These are phyloP conservation scores for Drosophila oshimai DNA, from an alignment of 1,140 invertebrate species.

Conservation along the genomic window DNA sequence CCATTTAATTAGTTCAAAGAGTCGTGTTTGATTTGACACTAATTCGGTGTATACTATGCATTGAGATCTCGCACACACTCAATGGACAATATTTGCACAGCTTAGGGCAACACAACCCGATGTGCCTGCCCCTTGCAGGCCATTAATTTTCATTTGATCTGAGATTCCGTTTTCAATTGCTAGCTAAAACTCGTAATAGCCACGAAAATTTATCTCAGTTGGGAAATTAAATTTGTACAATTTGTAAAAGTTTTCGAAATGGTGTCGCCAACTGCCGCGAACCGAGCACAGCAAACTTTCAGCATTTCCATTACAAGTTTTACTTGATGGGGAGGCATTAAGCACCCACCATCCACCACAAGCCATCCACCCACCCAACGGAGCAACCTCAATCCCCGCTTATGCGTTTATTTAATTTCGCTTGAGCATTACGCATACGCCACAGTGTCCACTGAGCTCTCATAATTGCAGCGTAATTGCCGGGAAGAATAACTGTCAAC, in stretches of 20 bases:
- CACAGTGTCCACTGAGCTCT: not conserved
- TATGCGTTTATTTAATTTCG: constrained; percentile 43
- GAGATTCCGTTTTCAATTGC: constrained; percentile 39
- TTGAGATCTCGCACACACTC: not conserved
- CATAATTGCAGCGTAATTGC: constrained; percentile 37
- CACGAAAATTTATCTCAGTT: constrained; percentile 56
- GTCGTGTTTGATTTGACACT: constrained; percentile 65
- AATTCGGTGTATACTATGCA: constrained; percentile 46
- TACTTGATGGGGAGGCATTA: not conserved
- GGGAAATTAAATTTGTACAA: constrained; percentile 49
- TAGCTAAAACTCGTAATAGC: constrained; percentile 13
- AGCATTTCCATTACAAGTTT: constrained; percentile 74
- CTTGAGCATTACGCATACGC: constrained; percentile 1
- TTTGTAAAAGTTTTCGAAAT: constrained; percentile 67
- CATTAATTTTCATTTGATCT: constrained; percentile 38
- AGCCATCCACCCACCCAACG: not conserved
- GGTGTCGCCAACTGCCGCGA: constrained; percentile 65
- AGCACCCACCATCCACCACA: not conserved
- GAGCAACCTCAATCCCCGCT: constrained; percentile 14
- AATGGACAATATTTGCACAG: constrained; percentile 10
- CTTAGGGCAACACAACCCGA: not conserved
- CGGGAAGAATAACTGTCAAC: constrained; percentile 17
- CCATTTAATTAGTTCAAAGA: constrained; percentile 67
- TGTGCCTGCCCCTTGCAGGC: not conserved
- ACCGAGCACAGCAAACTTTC: constrained; percentile 49